A percentile compares a stretch with the other conserved stretches of the same genome.
Conservation (phyloP, 2,888 invertebrate genomes). For the Chironomus tentans region DNA sequence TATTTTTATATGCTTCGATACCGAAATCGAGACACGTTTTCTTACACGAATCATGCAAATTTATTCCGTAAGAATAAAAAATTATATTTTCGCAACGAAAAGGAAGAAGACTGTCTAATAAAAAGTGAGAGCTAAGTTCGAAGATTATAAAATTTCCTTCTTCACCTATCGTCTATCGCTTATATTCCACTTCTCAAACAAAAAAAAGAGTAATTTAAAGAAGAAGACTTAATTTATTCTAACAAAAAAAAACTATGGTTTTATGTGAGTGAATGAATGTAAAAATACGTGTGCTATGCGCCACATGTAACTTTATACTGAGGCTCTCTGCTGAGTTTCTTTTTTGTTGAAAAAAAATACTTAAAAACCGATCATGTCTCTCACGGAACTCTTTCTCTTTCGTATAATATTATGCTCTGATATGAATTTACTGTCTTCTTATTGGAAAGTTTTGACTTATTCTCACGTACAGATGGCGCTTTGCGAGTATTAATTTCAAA, state of each 20-base stretch:
- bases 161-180: not conserved
- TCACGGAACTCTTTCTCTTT: not conserved
- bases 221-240: constrained; percentile 10
- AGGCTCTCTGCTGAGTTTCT: not conserved
- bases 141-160: not conserved
- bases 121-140: not conserved
- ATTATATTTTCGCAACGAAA: not conserved
- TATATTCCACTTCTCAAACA: not conserved
- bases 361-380: not conserved
- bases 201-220: not conserved
- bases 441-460: not conserved
- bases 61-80: not conserved
- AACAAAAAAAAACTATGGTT: not conserved
- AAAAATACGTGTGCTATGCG: not conserved
- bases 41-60: not conserved
- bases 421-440: not conserved
- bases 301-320: not conserved
- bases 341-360: too few species aligned
- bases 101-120: not conserved
- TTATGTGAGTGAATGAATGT: not conserved
- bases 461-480: too few species aligned
- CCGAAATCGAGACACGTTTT: too few species aligned
- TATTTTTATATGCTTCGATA: too few species aligned
- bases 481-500: too few species aligned
- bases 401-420: not conserved